Base-by-base conservation (phyloP, 2,797 vertebrate genomes). In the Anomalospiza imberbis region DNA sequence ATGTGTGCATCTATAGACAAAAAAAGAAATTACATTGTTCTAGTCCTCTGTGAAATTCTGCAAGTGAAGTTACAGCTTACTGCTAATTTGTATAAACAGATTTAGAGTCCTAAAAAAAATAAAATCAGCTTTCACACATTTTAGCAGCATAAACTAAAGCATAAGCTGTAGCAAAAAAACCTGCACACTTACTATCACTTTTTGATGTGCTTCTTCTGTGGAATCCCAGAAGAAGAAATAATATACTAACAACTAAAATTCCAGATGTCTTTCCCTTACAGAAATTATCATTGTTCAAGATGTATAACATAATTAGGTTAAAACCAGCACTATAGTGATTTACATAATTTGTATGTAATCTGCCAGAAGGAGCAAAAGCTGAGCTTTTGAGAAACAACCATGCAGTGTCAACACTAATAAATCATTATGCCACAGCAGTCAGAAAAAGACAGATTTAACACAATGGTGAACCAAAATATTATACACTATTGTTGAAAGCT, bases 341-440 rank as follows among this genome's bases (percentile, higher is more conserved):
- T 96, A 92, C 95, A 95, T 97, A 96, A 97, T 97, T 93, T 90
- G 80, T 82, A 95, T 95, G 97, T 97, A 95, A 96, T 97, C 96
- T 96, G 94, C 97, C 96, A 96, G 96, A 94, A 96, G 89, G 88
- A 96, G 88, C 95, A 95, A 96, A 95, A 95, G 85, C 92, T 58
- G 54, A 94, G 73, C 60, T 68, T 73, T 92, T 94, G 87, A 88
- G 34, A 92, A 85, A 80, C 54, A 96, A 78, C 91, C 60, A 50
- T 63, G 17, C 38, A 94, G 81, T 85, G 60, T 79, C 67, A 91
- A 74, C 51, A 73, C 80, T 79, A 91, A 77, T 73, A 85, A 71
- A 95, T 94, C 85, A 90, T 66, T 85, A 84, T 79, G 80, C 42
- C 88, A 89, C 77, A 94, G 75, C 68, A 97, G 61, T 74, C n/a